Evolutionary conservation across 1,140 invertebrate species (phyloP).

Genomic region (Acromyrmex charruanus): DNA sequence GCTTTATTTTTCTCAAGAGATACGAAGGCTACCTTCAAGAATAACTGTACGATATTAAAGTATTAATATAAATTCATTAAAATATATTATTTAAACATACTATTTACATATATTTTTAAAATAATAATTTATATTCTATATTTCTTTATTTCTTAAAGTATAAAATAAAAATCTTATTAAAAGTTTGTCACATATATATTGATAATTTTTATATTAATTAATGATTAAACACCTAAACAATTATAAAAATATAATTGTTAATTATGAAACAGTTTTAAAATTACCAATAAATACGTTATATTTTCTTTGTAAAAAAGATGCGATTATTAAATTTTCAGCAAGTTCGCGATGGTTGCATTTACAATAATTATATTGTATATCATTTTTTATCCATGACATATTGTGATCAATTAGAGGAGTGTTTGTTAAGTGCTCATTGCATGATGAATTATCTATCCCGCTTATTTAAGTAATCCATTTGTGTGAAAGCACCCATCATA

Average conservation of each 20-base stretch:
- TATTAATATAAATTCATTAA: background rate
- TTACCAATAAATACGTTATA: background rate
- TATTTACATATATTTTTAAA: background rate
- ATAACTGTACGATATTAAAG: background rate
- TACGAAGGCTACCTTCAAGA: background rate
- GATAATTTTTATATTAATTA: background rate
- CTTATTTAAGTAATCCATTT: constrained; percentile 71
- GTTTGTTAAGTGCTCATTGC: constrained; percentile 17
- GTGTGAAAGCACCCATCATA: background rate
- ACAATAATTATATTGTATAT: constrained; percentile 51
- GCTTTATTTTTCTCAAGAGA: background rate
- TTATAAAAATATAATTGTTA: background rate
- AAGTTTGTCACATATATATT: background rate
- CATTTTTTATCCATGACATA: constrained; percentile 38
- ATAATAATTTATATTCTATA: background rate
- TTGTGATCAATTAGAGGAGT: constrained; percentile 54
- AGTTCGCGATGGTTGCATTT: background rate
- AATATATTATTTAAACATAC: no score
- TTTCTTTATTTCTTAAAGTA: background rate
- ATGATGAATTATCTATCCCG: constrained; percentile 72
- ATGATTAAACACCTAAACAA: background rate
- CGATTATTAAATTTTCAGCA: background rate
- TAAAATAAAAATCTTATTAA: background rate
- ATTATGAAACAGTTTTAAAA: background rate
- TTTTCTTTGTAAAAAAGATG: background rate